Base-by-base conservation (phyloP, 2,113 vertebrate genomes). In the Ophthalmolycus amberensis region DNA sequence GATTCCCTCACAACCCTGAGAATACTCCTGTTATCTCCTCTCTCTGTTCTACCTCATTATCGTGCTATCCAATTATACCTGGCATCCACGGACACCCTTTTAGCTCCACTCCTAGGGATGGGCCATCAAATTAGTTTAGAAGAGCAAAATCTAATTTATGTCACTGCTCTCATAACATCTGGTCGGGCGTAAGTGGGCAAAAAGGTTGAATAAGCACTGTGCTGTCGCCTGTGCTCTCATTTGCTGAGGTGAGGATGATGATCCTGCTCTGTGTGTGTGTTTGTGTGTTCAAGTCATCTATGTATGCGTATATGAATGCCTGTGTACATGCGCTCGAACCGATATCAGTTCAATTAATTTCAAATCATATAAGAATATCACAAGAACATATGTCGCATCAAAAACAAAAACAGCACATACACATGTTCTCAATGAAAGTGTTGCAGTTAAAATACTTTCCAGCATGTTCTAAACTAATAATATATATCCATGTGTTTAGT, bases 401-500 rank as follows among this genome's bases (percentile, higher is more conserved):
- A 37, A 66, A 77, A 20, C 0, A 20, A 0, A 42, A 38, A 34
- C 25, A 15, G 38, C 37, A 50, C 10, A 58, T 4, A 8, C 27
- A 68, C 44, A 68, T 22, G 38, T 15, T n/a, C 56, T 68, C 15
- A 70, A 25, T 62, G 1, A n/a, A 44, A 68, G 12, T n/a, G 50
- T 20, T 67, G 54, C 25, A 29, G 29, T 29, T 59, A 14, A 29
- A 59, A 59, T 59, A 25, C n/a, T 56, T 15, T 37, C 5, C 29
- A 52, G 6, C 44, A 5, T 37, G 37, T 78, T 15, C n/a, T 12
- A 27, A 25, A 58, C 25, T 27, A 6, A 34, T 34, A 71, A 48
- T 50, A 10, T 5, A 3, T 25, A 29, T 74, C 22, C 44, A 1
- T 60, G 29, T 90, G 27, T 90, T 85, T 80, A 99, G 98, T 99